phyloP scores from a whole-genome alignment of 2,113 vertebrate species.

The Polyodon spathula region DNA sequence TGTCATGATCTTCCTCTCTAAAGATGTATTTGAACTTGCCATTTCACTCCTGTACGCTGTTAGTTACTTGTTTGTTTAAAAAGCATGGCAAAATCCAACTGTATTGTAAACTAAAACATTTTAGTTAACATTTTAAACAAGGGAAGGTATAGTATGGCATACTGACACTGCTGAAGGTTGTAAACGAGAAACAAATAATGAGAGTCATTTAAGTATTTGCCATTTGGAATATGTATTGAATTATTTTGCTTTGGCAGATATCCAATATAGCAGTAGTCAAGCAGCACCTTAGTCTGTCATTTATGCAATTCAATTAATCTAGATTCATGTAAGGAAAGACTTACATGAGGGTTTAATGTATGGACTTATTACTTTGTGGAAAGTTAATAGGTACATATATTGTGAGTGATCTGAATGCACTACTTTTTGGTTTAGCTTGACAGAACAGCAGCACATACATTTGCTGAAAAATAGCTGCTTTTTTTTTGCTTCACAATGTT shows the following conservation, averaged over 20 bases:
- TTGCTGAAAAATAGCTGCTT: too few relatives aligned
- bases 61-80: not conserved
- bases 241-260: slow-evolving; percentile 6
- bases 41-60: not conserved
- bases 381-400: slow-evolving; percentile 22
- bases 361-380: slow-evolving; percentile 17
- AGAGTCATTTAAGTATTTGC: not conserved
- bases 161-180: too few relatives aligned
- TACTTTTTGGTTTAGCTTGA: slow-evolving; percentile 9
- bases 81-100: not conserved
- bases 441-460: slow-evolving; percentile 6
- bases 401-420: slow-evolving; percentile 15
- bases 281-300: slow-evolving; percentile 24
- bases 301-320: slow-evolving; percentile 24
- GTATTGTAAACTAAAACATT: not conserved
- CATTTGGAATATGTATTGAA: not conserved
- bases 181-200: too few relatives aligned
- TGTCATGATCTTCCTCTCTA: not conserved
- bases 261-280: slow-evolving; percentile 14
- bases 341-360: slow-evolving; percentile 21
- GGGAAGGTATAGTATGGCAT: not conserved
- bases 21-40: not conserved
- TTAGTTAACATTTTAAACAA: not conserved
- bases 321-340: slow-evolving; percentile 23
- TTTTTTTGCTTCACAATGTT: too few relatives aligned